A percentile compares a stretch with the other conserved stretches of the same genome.
Evolutionary conservation across 2,888 invertebrate genomes (phyloP).

Genomic region (Callyntrura sp.): DNA sequence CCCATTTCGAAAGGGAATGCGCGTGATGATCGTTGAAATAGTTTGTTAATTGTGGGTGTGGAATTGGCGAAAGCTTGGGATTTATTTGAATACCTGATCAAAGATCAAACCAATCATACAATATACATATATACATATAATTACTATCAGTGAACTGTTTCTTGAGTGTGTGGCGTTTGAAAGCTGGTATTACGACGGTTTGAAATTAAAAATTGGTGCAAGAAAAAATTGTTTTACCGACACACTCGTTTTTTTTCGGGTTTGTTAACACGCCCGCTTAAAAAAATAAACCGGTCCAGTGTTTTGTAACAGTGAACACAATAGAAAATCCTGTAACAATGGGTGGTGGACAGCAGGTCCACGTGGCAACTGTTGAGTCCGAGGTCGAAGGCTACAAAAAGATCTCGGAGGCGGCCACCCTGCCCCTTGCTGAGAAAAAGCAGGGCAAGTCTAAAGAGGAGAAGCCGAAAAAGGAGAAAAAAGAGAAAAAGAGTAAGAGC

Average conservation of each 20-base stretch:
- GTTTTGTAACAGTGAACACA: conserved; percentile 64
- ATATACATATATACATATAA: too few species aligned
- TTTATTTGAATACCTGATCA: too few species aligned
- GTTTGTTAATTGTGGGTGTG: too few species aligned
- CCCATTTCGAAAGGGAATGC: background rate
- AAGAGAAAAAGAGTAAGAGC: conserved; percentile 84
- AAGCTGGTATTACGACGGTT: background rate
- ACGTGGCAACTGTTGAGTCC: conserved; percentile 95
- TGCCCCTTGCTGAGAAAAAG: conserved; percentile 83
- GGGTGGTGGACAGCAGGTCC: conserved; percentile 88
- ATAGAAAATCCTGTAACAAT: conserved; percentile 77
- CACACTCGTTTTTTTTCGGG: too few species aligned
- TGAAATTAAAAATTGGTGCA: background rate
- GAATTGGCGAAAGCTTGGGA: too few species aligned
- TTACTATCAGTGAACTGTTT: too few species aligned
- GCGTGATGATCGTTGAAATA: background rate
- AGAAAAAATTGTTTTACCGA: too few species aligned
- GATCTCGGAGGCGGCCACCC: conserved; percentile 84
- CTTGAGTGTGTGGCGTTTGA: background rate
- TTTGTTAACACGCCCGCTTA: too few species aligned
- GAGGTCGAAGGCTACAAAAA: conserved; percentile 88
- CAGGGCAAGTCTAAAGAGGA: conserved; percentile 82
- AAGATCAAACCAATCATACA: too few species aligned
- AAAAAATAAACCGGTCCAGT: background rate
- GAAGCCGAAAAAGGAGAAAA: conserved; percentile 83